Base-by-base conservation (phyloP, 1,140 invertebrate species). In the Trichonephila inaurata region DNA sequence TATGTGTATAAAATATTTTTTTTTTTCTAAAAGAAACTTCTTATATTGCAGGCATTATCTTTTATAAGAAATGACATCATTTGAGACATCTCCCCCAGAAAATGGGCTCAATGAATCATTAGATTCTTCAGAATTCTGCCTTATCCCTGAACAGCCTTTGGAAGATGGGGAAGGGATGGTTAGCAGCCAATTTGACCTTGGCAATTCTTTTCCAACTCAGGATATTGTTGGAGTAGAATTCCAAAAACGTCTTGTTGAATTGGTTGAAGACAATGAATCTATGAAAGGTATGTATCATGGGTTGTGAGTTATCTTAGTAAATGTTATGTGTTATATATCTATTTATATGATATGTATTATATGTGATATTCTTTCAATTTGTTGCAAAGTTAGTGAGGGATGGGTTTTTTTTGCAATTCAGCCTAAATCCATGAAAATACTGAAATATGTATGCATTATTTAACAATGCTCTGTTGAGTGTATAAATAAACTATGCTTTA, bases 231-330 rank as follows among this genome's bases (percentile, higher is more conserved):
- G 18, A 18, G n/a, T 51, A 2, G 82, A 85, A 85, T 58, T 85
- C 2, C 82, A 85, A 24, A 60, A n/a, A 21, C 82, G 51, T n/a
- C 82, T 85, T n/a, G 82, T 85, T 10, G 82, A 85, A n/a, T 60
- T 85, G 21, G 44, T 85, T 12, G 82, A 85, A 85, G 82, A 85
- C 44, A 85, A 85, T 85, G 82, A 51, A 58, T 51, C 82, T 10
- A 58, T 85, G 82, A 85, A 85, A 85, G 82, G 82, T 85, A 58
- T 24, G 21, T 51, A n/a, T n/a, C 7, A 2, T 64, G 8, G 1
- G n/a, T 66, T 66, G 1, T 66, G 24, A 10, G 7, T 51, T 51
- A 40, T 51, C 0, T 51, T 10, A 51, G 51, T 51, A 51, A 40
- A 4, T 12, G 5, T 51, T 51, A 51, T 51, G 5, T 10, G 10